These are phyloP conservation scores for Montipora efflorescens DNA, from an alignment of 64 coral and sea anemone species.

Conservation along the genomic window DNA sequence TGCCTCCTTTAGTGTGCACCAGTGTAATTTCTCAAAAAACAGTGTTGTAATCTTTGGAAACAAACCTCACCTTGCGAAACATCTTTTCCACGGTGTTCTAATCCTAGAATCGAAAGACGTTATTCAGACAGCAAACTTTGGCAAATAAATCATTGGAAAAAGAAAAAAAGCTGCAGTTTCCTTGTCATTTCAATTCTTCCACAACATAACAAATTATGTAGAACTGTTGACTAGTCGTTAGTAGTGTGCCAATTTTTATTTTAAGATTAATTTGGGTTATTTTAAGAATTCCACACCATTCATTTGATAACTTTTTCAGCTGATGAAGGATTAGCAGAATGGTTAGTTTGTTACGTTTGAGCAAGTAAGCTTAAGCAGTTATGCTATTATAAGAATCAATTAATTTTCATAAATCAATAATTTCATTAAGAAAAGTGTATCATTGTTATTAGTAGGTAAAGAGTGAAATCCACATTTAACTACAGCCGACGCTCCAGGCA, in stretches of 20 bases:
- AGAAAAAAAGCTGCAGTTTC: neutral
- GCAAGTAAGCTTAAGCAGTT: neutral
- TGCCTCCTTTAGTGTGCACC: no score
- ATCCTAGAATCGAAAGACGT: constrained; percentile 17
- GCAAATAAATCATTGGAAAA: neutral
- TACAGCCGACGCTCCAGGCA: no score
- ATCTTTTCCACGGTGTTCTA: constrained; percentile 23
- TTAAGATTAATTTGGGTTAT: neutral
- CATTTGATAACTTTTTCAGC: neutral
- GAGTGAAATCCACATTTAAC: no score
- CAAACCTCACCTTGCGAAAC: constrained; percentile 9
- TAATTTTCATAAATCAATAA: no score
- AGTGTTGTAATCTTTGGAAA: neutral
- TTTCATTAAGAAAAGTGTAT: no score
- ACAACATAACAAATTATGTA: neutral
- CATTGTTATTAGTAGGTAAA: no score
- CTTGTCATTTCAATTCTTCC: no score
- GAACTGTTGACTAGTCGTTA: neutral
- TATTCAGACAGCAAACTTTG: constrained; percentile 8
- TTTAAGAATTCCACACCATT: neutral
- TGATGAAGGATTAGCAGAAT: neutral
- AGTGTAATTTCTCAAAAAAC: neutral
- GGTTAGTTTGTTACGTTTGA: neutral
- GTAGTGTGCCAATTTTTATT: neutral
- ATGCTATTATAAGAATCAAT: no score